phyloP scores from a whole-genome alignment of 2,888 invertebrate genomes.

The Anoncus sp. region DNA sequence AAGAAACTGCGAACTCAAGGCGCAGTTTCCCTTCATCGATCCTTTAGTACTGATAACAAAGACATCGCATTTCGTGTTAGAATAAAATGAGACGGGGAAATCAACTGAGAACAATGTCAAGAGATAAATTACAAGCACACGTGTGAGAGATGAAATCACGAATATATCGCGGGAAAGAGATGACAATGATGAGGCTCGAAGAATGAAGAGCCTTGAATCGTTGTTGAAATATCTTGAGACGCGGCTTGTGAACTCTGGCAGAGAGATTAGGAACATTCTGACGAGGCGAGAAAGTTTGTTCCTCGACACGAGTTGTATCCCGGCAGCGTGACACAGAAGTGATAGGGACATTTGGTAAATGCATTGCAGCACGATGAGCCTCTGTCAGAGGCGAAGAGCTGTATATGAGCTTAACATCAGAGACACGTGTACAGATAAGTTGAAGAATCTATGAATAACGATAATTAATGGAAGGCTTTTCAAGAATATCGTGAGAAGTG shows the following conservation, averaged over 20 bases:
- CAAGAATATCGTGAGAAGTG: too few species aligned
- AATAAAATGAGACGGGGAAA: background rate
- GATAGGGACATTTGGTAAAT: background rate
- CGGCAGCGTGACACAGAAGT: too few species aligned
- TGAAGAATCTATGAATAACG: too few species aligned
- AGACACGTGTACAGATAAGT: background rate
- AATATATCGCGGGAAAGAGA: constrained; percentile 33
- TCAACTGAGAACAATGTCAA: constrained; percentile 3
- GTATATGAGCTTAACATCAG: background rate
- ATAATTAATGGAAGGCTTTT: too few species aligned
- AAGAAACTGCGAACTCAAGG: constrained; percentile 55
- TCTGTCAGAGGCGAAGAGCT: too few species aligned
- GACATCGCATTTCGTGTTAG: constrained; percentile 14
- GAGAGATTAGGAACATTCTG: constrained; percentile 43
- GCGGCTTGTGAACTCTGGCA: background rate
- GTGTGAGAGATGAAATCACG: constrained; percentile 35
- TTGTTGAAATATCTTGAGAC: constrained; percentile 33
- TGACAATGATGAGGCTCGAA: constrained; percentile 55
- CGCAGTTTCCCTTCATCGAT: constrained; percentile 50
- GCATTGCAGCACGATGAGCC: too few species aligned
- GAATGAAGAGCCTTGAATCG: constrained; percentile 65
- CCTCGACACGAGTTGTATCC: too few species aligned
- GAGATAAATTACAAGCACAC: constrained; percentile 32
- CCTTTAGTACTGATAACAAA: constrained; percentile 46
- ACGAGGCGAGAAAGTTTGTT: constrained; percentile 73